phyloP scores from a whole-genome alignment of 2,113 vertebrate species.

The Sus scrofa region T2T-Sscrofa CM000828.6:77044501-77045000 shows the following conservation, averaged over 20 bases:
- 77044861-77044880: not conserved
- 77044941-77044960: not conserved
- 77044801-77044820: no score
- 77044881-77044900: not conserved
- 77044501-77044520: not conserved
- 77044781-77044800: no score
- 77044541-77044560: not conserved
- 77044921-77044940: not conserved
- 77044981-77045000: not conserved
- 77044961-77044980: not conserved
- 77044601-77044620: not conserved
- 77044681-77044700: not conserved
- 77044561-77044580: not conserved
- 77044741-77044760: no score
- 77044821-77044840: not conserved
- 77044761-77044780: no score
- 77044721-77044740: not conserved
- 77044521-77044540: not conserved
- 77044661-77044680: no score
- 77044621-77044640: not conserved
- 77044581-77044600: not conserved
- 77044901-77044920: not conserved
- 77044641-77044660: not conserved
- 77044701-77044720: not conserved
- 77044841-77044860: fast-evolving